Conservation (phyloP, 2,888 invertebrate genomes). For the Acronicta psi region DNA sequence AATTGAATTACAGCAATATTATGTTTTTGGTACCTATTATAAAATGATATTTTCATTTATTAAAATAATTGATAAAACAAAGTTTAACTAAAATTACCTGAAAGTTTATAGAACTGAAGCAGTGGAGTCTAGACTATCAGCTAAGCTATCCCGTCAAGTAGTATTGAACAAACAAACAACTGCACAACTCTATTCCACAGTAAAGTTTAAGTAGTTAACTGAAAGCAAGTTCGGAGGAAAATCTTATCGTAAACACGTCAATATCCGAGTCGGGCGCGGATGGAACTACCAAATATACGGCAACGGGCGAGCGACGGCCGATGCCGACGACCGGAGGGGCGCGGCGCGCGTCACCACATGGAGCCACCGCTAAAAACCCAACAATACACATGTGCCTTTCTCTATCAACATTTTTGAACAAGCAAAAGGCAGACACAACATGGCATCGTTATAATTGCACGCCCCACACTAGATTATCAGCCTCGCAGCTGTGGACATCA, state of each 20-base stretch:
- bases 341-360: conserved; percentile 76
- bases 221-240: conserved; percentile 44
- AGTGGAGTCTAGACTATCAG: conserved; percentile 32
- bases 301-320: conserved; percentile 62
- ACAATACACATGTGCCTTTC: conserved; percentile 71
- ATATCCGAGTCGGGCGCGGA: conserved; percentile 72
- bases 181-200: conserved; percentile 52
- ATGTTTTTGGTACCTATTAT: too few species aligned
- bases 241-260: conserved; percentile 69
- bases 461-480: conserved; percentile 70
- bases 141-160: conserved; percentile 28
- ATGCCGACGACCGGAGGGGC: conserved; percentile 72
- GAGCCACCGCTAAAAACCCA: conserved; percentile 64
- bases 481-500: conserved; percentile 71
- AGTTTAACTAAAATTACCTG: conserved; percentile 53
- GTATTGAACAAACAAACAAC: conserved; percentile 48
- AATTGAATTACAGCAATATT: neutral
- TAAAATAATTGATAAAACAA: conserved; percentile 10
- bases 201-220: conserved; percentile 48
- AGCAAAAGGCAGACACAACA: conserved; percentile 61
- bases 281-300: conserved; percentile 78
- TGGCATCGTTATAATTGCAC: conserved; percentile 70
- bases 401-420: conserved; percentile 64
- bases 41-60: too few species aligned
- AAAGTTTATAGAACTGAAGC: conserved; percentile 70